Evolutionary conservation across 2,113 vertebrate species (phyloP), one percentile per base, ranked within the genome.

Genomic region (Elephas maximus): DNA sequence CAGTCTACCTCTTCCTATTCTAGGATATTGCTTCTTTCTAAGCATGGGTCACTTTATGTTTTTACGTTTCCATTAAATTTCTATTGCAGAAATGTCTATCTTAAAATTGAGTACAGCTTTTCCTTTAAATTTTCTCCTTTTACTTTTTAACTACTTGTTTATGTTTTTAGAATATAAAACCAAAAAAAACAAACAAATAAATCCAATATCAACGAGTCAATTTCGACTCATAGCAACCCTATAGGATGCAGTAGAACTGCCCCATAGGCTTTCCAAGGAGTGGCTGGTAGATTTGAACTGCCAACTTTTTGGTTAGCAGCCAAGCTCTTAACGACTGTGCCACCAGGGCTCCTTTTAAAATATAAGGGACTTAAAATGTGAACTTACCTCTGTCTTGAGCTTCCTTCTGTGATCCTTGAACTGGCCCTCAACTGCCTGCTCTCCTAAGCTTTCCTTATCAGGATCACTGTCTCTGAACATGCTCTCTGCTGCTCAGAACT

Each of bases 61-160:
- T 95, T 76, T 37, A 79, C 18, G 9, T 81, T 89, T 80, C 44
- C 51, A 26, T 53, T 83, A 92, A 90, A 73, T 94, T 65, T 71
- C 48, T 41, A 18, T 44, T 86, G 37, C 62, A 81, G 21, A 92
- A 77, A 82, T 60, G 17, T 30, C 51, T 33, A 26, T 57, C 33
- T 44, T 73, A 48, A 67, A 67, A 62, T 82, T 51, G 8, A 85
- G 33, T 74, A 79, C 1, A 60, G 15, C 12, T 63, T 15, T 20
- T 88, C 24, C 30, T 41, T 71, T n/a, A n/a, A 69, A 80, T n/a
- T 37, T 74, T 71, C 33, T 87, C 37, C 60, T 83, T 63, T 86
- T 90, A 86, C 45, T 15, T 83, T 86, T 77, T 30, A 53, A n/a
- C 60, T 44, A 33, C 41, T 37, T 26, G 20, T 60, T 45, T 88